These are phyloP conservation scores for Nerophis lumbriciformis DNA, from an alignment of 2,113 vertebrate genomes.

Conservation along the genomic window DNA sequence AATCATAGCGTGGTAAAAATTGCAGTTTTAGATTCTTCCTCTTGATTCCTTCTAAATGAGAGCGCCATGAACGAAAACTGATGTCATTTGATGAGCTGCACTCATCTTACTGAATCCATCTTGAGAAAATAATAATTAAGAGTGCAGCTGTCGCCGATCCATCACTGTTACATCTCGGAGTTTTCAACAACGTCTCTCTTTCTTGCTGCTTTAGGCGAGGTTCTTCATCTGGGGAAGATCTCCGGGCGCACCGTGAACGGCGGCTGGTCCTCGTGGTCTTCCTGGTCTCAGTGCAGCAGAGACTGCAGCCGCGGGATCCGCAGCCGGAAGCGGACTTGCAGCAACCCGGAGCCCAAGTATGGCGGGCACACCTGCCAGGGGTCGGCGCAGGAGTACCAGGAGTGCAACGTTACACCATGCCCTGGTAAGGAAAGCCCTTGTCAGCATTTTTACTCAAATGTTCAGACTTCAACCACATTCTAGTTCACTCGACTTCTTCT, in stretches of 20 bases:
- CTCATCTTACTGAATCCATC: conserved; percentile 20
- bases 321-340: conserved; percentile 87
- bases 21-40: conserved; percentile 42
- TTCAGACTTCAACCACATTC: no score
- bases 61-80: conserved; percentile 39
- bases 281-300: conserved; percentile 93
- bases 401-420: conserved; percentile 93
- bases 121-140: conserved; percentile 13
- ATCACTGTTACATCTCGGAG: not conserved
- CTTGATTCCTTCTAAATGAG: conserved; percentile 38
- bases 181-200: not conserved
- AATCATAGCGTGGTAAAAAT: conserved; percentile 57
- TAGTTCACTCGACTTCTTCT: no score
- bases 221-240: conserved; percentile 83
- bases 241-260: conserved; percentile 85
- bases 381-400: conserved; percentile 87
- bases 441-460: no score
- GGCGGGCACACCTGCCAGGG: conserved; percentile 88
- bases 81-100: conserved; percentile 30
- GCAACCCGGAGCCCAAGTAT: conserved; percentile 86
- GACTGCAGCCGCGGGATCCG: conserved; percentile 92
- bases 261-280: conserved; percentile 88
- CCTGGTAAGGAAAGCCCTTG: conserved; percentile 74
- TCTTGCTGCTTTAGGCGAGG: conserved; percentile 68
- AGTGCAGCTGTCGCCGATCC: conserved; percentile 7